These are phyloP conservation scores for Sebastes diploproa DNA, from an alignment of 2,797 vertebrate genomes.

Conservation along the genomic window DNA sequence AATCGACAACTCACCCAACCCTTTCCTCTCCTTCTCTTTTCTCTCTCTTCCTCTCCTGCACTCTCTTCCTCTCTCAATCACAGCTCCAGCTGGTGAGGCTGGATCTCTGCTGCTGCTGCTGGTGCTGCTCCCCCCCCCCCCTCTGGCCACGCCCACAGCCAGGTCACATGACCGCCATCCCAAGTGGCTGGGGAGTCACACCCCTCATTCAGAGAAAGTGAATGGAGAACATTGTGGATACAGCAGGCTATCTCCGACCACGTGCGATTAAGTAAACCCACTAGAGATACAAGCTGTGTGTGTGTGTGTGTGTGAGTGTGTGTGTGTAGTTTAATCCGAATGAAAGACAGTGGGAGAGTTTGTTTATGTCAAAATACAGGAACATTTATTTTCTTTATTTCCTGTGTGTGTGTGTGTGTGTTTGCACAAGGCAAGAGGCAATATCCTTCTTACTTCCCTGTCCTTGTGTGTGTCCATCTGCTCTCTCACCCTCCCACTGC, in stretches of 20 bases:
- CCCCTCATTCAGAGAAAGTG: slow-evolving; percentile 79
- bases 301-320: neutral
- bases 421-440: slow-evolving; percentile 18
- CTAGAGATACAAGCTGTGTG: neutral
- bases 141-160: slow-evolving; percentile 68
- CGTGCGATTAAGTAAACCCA: slow-evolving; percentile 16
- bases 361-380: slow-evolving; percentile 1
- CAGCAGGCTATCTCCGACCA: slow-evolving; percentile 4
- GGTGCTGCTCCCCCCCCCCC: neutral
- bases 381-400: neutral
- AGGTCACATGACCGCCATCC: slow-evolving; percentile 75
- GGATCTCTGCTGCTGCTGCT: slow-evolving; percentile 50
- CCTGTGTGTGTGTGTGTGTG: neutral
- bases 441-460: slow-evolving; percentile 19
- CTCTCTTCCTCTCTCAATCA: slow-evolving; percentile 75
- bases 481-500: slow-evolving; percentile 46
- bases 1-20: slow-evolving; percentile 79
- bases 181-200: slow-evolving; percentile 69
- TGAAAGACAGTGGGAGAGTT: neutral
- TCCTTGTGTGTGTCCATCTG: slow-evolving; percentile 53
- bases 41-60: slow-evolving; percentile 56
- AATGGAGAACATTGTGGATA: slow-evolving; percentile 65
- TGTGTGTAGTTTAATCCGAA: slow-evolving; percentile 9
- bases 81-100: slow-evolving; percentile 80
- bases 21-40: slow-evolving; percentile 64